These are phyloP conservation scores for Drosophila melanosoma DNA, from an alignment of 2,888 invertebrate genomes.

Conservation along the genomic window DNA sequence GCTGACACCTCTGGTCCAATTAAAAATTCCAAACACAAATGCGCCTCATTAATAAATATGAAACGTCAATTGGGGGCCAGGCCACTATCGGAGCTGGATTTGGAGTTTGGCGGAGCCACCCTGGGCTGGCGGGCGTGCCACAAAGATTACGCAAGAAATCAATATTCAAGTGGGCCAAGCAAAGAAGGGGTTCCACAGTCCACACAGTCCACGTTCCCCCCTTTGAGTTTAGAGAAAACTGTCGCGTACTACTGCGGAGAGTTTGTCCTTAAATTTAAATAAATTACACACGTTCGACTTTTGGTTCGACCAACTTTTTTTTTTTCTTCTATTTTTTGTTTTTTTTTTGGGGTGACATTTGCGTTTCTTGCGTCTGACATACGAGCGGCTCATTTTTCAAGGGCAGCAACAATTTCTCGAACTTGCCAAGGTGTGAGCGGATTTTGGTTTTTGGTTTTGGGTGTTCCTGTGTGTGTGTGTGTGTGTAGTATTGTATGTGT, in stretches of 20 bases:
- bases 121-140: slow-evolving; percentile 53
- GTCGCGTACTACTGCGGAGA: slow-evolving; percentile 36
- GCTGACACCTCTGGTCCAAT: slow-evolving; percentile 62
- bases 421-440: slow-evolving; percentile 59
- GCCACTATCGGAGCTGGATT: slow-evolving; percentile 60
- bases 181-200: slow-evolving; percentile 59
- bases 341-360: slow-evolving; percentile 67
- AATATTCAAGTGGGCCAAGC: slow-evolving; percentile 72
- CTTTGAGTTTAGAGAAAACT: slow-evolving; percentile 24
- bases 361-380: slow-evolving; percentile 58
- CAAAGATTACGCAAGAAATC: slow-evolving; percentile 78
- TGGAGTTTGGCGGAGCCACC: slow-evolving; percentile 1
- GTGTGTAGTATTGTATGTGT: slow-evolving; percentile 35
- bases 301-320: slow-evolving; percentile 50
- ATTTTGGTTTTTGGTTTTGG: slow-evolving; percentile 32
- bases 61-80: slow-evolving; percentile 75
- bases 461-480: slow-evolving; percentile 14
- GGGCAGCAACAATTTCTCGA: slow-evolving; percentile 66
- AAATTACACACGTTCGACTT: slow-evolving; percentile 80
- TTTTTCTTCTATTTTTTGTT: slow-evolving; percentile 34
- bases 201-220: background rate
- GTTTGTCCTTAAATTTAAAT: slow-evolving; percentile 70
- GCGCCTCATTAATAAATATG: slow-evolving; percentile 81
- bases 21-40: slow-evolving; percentile 83
- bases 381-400: slow-evolving; percentile 78